Evolutionary conservation across 2,888 invertebrate species (phyloP), one percentile per base, ranked within the genome.

Genomic region (Melipona bicolor): DNA sequence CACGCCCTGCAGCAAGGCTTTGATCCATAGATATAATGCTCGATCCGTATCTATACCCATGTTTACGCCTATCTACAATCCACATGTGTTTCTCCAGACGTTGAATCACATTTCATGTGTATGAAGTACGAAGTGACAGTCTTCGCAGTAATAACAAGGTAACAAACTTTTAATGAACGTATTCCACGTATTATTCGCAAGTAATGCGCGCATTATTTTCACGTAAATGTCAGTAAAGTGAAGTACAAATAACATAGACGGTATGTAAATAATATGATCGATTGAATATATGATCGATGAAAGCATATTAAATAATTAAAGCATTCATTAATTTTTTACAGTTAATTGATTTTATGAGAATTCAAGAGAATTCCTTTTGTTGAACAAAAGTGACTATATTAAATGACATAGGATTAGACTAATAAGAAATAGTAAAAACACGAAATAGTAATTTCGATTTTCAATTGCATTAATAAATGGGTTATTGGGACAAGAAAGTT

Each of bases 401-500:
- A 32, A 6, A 27, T 43, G 27, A 27, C 21, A 24, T 9, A 3
- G 27, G 69, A 61, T 19, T 17, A 15, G 5, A n/a, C 1, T 27
- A 43, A 59, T 54, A 27, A 19, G 50, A 64, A 73, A 61, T 43
- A 50, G 61, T 59, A 67, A 62, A 24, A 74, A 78, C 62, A 67
- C 69, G 70, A 81, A 83, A 67, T 71, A 62, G 79, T 65, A 64
- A 73, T 83, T 81, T 77, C 62, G 74, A 78, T 81, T 81, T 72
- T 72, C 73, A 72, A 80, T 71, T 78, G 68, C n/a, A 62, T 50
- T 67, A 74, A 86, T 88, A 90, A 90, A 85, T 90, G 73, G 90
- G 90, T 90, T 86, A 90, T 78, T 90, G 82, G 90, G 82, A 71
- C 90, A 80, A 81, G 82, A 62, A 67, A 79, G 81, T 75, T 72